A percentile compares a stretch with the other conserved stretches of the same genome.
phyloP scores from a whole-genome alignment of 2,797 vertebrate genomes.

The Thamnophis elegans region DNA sequence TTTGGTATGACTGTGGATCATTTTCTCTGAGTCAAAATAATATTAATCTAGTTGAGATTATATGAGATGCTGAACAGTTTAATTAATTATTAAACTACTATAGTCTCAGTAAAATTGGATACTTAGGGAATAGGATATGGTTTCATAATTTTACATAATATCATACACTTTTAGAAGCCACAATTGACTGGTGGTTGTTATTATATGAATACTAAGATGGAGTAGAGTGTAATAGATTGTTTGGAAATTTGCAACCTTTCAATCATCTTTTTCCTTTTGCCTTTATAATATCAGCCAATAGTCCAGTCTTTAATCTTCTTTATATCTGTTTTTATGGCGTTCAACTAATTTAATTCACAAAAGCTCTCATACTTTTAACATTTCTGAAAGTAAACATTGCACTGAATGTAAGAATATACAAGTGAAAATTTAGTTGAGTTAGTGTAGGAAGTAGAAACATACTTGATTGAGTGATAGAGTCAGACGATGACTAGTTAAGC shows the following conservation, averaged over 20 bases:
- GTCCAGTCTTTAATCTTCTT: not conserved
- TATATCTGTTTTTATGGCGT: not conserved
- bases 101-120: not conserved
- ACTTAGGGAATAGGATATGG: not conserved
- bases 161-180: not conserved
- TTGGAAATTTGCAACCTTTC: not conserved
- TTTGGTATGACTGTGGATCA: not conserved
- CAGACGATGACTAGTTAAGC: too few species aligned
- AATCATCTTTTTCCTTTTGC: not conserved
- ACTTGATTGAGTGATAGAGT: not conserved
- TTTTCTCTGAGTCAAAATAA: not conserved
- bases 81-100: constrained; percentile 1
- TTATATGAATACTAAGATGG: not conserved
- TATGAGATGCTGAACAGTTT: not conserved
- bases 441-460: not conserved
- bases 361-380: not conserved
- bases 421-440: not conserved
- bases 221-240: not conserved
- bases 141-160: constrained; percentile 5
- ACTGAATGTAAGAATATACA: not conserved
- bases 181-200: not conserved
- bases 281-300: not conserved
- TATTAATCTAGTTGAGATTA: not conserved
- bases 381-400: not conserved
- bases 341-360: not conserved